These are phyloP conservation scores for Glossophaga mutica DNA, from an alignment of 2,797 vertebrate species.

Conservation along the genomic window DNA sequence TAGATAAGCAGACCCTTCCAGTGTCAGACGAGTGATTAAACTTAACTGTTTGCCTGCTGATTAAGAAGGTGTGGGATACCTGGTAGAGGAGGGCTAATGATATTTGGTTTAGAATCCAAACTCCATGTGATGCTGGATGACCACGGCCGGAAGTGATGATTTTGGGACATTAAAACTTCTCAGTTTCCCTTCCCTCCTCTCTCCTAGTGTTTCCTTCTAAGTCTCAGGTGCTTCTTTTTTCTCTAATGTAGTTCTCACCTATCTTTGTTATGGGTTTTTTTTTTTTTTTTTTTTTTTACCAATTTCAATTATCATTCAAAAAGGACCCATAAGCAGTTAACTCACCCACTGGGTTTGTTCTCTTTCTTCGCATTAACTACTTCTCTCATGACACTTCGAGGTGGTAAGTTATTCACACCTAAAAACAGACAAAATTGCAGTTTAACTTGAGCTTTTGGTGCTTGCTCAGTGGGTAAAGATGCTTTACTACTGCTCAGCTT, in stretches of 20 bases:
- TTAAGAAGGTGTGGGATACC: not conserved
- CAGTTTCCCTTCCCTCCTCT: not conserved
- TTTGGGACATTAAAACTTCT: not conserved
- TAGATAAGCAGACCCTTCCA: not conserved
- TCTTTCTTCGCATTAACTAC: conserved; percentile 83
- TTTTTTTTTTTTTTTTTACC: not conserved
- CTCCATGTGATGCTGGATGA: not conserved
- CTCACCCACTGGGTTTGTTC: conserved; percentile 73
- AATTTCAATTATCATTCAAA: not conserved
- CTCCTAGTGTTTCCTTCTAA: not conserved
- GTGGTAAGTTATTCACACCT: conserved; percentile 84
- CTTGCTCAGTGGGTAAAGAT: not conserved
- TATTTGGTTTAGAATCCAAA: not conserved
- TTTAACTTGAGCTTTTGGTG: not conserved
- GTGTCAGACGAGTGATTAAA: not conserved
- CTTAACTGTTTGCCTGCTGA: not conserved
- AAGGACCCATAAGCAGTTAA: not conserved
- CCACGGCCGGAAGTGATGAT: not conserved
- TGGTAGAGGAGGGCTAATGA: not conserved
- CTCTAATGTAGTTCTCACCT: not conserved
- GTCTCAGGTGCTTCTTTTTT: not conserved
- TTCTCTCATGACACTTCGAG: conserved; percentile 80
- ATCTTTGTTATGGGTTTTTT: not conserved
- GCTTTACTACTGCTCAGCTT: not conserved
- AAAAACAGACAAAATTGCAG: not conserved